These are phyloP conservation scores for Rhamnusium bicolor DNA, from an alignment of 2,888 invertebrate species.

Conservation along the genomic window DNA sequence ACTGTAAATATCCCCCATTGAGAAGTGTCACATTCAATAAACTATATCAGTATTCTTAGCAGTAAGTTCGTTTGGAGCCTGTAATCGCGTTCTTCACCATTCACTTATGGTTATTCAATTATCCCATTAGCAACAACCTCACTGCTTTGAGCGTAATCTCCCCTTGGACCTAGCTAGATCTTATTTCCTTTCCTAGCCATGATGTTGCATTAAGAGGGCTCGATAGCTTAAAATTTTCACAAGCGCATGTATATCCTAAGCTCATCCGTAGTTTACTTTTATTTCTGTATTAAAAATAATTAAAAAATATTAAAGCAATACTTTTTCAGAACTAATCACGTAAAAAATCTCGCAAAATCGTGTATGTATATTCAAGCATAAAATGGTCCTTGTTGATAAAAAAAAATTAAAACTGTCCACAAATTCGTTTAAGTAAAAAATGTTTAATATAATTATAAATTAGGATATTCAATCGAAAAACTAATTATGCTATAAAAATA, in stretches of 20 bases:
- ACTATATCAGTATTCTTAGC: constrained; percentile 21
- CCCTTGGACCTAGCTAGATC: constrained; percentile 28
- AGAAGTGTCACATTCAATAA: constrained; percentile 31
- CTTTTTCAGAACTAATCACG: no score
- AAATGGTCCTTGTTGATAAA: no score
- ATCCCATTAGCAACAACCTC: constrained; percentile 46
- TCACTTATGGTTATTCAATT: constrained; percentile 53
- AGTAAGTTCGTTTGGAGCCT: constrained; percentile 35
- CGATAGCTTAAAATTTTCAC: background rate
- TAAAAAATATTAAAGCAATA: no score
- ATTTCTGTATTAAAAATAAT: no score
- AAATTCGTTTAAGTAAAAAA: no score
- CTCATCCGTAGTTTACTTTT: no score
- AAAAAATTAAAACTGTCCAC: no score
- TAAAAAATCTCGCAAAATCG: no score
- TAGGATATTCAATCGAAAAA: no score
- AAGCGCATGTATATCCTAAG: background rate
- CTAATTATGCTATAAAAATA: no score
- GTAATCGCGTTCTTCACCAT: constrained; percentile 50
- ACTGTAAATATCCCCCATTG: constrained; percentile 16
- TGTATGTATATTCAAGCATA: no score
- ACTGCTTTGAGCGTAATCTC: constrained; percentile 29
- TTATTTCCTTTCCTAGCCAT: constrained; percentile 6
- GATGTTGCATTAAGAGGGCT: constrained; percentile 3
- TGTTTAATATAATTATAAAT: no score